A percentile compares a stretch with the other conserved stretches of the same genome.
phyloP scores from a whole-genome alignment of 2,113 vertebrate genomes.

The Xenopus tropicalis region UCB_Xtro_10.0 CM004444.2:116911501-116912000 shows the following conservation, averaged over 20 bases:
- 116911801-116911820: neutral
- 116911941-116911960: neutral
- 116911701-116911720: neutral
- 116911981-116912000: slow-evolving; percentile 40
- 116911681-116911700: neutral
- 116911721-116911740: slow-evolving; percentile 18
- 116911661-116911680: too few species aligned
- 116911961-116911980: slow-evolving; percentile 25
- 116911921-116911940: neutral
- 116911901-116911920: slow-evolving; percentile 8
- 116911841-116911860: slow-evolving; percentile 20
- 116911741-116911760: slow-evolving; percentile 24
- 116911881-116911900: slow-evolving; percentile 23
- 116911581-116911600: too few species aligned
- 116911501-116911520: too few species aligned
- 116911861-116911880: slow-evolving; percentile 29
- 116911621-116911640: too few species aligned
- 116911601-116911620: too few species aligned
- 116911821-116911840: slow-evolving; percentile 18
- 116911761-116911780: slow-evolving; percentile 5
- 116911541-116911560: too few species aligned
- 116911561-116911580: too few species aligned
- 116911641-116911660: too few species aligned
- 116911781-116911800: neutral
- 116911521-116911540: too few species aligned